These are phyloP conservation scores for Ceratina japonica DNA, from an alignment of 1,140 invertebrate genomes.

Conservation along the genomic window DNA sequence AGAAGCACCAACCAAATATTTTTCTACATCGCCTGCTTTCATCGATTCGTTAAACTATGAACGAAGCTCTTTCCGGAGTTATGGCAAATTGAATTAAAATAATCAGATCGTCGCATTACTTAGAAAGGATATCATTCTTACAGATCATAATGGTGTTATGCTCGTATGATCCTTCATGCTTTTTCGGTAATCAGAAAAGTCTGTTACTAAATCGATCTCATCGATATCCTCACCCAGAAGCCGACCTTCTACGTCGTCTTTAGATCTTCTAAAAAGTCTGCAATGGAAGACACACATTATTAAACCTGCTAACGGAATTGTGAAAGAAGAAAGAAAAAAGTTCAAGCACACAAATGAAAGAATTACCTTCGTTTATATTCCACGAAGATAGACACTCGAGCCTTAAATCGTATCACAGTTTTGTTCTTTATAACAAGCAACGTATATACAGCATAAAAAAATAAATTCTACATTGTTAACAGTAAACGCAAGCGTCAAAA, in stretches of 20 bases:
- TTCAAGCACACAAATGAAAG: not conserved
- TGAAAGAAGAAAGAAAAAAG: not conserved
- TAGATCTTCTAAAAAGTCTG: slow-evolving; percentile 73
- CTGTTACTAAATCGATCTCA: slow-evolving; percentile 66
- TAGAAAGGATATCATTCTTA: not conserved
- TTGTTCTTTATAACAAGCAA: slow-evolving; percentile 4
- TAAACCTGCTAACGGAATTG: no score
- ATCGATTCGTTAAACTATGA: no score
- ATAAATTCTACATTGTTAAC: slow-evolving; percentile 1
- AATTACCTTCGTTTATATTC: slow-evolving; percentile 27
- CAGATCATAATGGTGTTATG: slow-evolving; percentile 63
- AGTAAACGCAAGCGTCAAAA: not conserved
- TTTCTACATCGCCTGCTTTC: no score
- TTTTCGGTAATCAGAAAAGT: slow-evolving; percentile 70
- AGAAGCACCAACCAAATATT: no score
- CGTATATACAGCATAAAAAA: slow-evolving; percentile 17
- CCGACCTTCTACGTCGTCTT: slow-evolving; percentile 70
- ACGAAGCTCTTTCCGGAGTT: not conserved
- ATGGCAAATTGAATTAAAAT: not conserved
- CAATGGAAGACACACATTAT: slow-evolving; percentile 33
- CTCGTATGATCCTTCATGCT: slow-evolving; percentile 60
- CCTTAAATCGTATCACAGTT: no score
- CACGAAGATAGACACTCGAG: not conserved
- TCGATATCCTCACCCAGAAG: slow-evolving; percentile 69
- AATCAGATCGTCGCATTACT: no score